Evolutionary conservation across 2,797 vertebrate species (phyloP).

Genomic region (Podarcis siculus): DNA sequence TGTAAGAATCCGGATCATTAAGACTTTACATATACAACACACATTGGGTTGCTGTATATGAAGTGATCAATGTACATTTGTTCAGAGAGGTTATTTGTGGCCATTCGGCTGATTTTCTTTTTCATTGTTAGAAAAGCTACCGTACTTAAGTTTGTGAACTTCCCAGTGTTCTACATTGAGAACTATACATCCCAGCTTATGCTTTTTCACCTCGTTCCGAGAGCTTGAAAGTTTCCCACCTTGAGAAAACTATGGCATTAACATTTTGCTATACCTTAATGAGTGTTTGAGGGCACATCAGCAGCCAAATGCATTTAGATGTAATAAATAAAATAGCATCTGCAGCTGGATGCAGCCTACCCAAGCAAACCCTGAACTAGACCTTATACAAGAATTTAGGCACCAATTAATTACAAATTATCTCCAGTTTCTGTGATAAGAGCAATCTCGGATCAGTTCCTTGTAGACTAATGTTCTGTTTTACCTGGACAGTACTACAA

Average conservation of each 20-base stretch:
- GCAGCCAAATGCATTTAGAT: not conserved
- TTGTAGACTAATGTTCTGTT: not conserved
- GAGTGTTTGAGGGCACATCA: not conserved
- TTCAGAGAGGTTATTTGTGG: no score
- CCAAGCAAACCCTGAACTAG: not conserved
- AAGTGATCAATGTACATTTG: no score
- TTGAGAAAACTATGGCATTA: not conserved
- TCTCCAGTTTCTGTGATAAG: not conserved
- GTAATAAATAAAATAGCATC: not conserved
- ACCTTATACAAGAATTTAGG: not conserved
- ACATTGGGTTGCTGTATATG: no score
- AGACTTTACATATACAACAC: no score
- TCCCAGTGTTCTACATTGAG: no score
- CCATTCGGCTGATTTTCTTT: no score
- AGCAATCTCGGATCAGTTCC: not conserved
- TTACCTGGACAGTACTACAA: not conserved
- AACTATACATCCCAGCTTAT: not conserved
- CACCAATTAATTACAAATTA: not conserved
- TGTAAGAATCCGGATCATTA: no score
- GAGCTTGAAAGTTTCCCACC: not conserved
- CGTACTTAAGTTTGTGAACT: no score
- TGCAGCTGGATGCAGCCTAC: not conserved
- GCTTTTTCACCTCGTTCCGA: not conserved
- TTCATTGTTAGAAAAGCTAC: no score
- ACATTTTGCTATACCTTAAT: not conserved